A percentile compares a stretch with the other conserved stretches of the same genome.
Evolutionary conservation across 92 coral and sea anemone species (phyloP).

Genomic region (Siderastrea radians): DNA sequence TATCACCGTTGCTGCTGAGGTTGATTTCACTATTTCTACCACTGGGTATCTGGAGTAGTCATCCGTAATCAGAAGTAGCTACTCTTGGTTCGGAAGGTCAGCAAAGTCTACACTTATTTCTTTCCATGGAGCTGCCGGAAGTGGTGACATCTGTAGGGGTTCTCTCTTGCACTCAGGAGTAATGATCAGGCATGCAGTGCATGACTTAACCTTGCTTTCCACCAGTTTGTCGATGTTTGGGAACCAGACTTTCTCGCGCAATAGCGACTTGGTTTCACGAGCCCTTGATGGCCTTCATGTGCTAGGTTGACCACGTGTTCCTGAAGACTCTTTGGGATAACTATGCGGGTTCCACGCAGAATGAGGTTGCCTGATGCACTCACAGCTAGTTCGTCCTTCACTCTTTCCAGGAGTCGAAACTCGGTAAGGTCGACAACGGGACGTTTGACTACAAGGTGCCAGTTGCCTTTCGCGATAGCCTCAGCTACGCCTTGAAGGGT

Average conservation of each 20-base stretch:
- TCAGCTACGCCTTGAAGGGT: slow-evolving; percentile 37
- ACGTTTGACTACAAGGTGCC: slow-evolving; percentile 17
- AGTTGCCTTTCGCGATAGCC: slow-evolving; percentile 62
- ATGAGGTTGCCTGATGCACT: slow-evolving; percentile 39
- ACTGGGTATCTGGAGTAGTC: slow-evolving; percentile 64
- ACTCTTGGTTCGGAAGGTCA: slow-evolving; percentile 16
- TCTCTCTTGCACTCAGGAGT: slow-evolving; percentile 58
- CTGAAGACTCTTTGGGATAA: slow-evolving; percentile 59
- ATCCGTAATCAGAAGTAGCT: slow-evolving; percentile 17
- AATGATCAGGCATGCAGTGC: slow-evolving; percentile 25
- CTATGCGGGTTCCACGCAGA: slow-evolving; percentile 68
- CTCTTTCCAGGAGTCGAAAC: slow-evolving; percentile 23
- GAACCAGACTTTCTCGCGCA: slow-evolving; percentile 74
- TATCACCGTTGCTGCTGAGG: slow-evolving; percentile 39
- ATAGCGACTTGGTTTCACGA: slow-evolving; percentile 61
- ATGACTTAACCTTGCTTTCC: slow-evolving; percentile 50
- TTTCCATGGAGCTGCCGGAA: slow-evolving; percentile 70
- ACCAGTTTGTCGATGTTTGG: slow-evolving; percentile 65
- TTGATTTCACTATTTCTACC: slow-evolving; percentile 48
- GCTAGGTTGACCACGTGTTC: slow-evolving; percentile 47
- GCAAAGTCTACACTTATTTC: slow-evolving; percentile 69
- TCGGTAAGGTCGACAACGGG: neutral
- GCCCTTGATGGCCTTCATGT: slow-evolving; percentile 13
- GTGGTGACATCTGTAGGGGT: slow-evolving; percentile 73
- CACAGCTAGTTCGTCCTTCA: slow-evolving; percentile 63